phyloP scores from a whole-genome alignment of 2,888 invertebrate species.

The Camponotus fellah region DNA sequence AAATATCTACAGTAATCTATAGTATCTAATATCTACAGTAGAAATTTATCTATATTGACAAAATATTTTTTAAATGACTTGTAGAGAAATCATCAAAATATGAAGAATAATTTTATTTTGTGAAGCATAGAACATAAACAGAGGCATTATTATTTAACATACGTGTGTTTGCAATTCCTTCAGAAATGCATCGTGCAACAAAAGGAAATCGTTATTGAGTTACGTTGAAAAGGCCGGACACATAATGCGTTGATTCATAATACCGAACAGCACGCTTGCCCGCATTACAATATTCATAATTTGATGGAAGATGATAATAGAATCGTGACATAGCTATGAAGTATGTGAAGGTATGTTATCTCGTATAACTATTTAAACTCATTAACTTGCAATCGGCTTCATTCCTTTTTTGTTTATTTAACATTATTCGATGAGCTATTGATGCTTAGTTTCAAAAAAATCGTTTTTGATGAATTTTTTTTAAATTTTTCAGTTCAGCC shows the following conservation, averaged over 20 bases:
- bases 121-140: neutral
- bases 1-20: no score
- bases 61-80: neutral
- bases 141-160: neutral
- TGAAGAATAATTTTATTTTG: neutral
- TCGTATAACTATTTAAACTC: neutral
- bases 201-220: constrained; percentile 65
- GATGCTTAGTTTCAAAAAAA: neutral
- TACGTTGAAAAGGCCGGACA: constrained; percentile 52
- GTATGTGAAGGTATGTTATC: neutral
- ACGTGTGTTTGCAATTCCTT: constrained; percentile 31
- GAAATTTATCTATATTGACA: no score
- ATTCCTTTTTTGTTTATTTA: neutral
- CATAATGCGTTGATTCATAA: constrained; percentile 37
- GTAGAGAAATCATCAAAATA: neutral
- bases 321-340: neutral
- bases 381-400: neutral
- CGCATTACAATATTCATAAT: constrained; percentile 18
- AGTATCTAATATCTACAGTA: no score
- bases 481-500: no score
- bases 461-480: no score
- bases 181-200: constrained; percentile 40
- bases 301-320: neutral
- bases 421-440: neutral
- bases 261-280: neutral